These are phyloP conservation scores for Drosophila sp. DNA, from an alignment of 1,140 invertebrate genomes.

Conservation along the genomic window DNA sequence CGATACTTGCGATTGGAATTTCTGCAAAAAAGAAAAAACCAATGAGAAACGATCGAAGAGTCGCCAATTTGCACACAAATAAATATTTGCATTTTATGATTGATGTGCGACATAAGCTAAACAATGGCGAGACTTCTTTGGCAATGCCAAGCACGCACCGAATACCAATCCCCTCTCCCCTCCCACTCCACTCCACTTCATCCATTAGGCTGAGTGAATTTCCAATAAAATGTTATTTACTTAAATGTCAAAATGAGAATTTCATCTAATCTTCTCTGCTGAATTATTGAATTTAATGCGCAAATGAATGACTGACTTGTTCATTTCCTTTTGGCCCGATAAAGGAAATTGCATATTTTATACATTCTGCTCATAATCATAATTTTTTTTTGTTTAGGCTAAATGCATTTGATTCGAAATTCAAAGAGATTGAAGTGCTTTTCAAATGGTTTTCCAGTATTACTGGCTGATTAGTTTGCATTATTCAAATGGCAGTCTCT, in stretches of 20 bases:
- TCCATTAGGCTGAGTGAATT: background rate
- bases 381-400: background rate
- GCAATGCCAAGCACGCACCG: constrained; percentile 67
- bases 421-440: background rate
- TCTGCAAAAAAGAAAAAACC: constrained; percentile 47
- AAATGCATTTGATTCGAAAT: background rate
- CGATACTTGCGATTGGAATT: constrained; percentile 78
- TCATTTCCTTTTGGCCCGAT: background rate
- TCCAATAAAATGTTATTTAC: background rate
- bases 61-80: constrained; percentile 73
- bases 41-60: constrained; percentile 9
- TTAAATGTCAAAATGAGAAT: background rate
- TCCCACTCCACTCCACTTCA: too few species aligned
- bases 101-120: constrained; percentile 60
- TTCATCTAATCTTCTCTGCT: background rate
- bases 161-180: constrained; percentile 5
- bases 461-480: constrained; percentile 68
- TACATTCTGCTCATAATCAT: background rate
- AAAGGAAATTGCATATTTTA: background rate
- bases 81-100: constrained; percentile 82
- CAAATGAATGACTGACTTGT: background rate
- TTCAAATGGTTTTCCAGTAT: constrained; percentile 56
- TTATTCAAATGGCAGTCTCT: constrained; percentile 56
- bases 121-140: constrained; percentile 19
- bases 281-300: constrained; percentile 1